phyloP scores from a whole-genome alignment of 2,888 invertebrate genomes.

The Drosophila helvetica region DNA sequence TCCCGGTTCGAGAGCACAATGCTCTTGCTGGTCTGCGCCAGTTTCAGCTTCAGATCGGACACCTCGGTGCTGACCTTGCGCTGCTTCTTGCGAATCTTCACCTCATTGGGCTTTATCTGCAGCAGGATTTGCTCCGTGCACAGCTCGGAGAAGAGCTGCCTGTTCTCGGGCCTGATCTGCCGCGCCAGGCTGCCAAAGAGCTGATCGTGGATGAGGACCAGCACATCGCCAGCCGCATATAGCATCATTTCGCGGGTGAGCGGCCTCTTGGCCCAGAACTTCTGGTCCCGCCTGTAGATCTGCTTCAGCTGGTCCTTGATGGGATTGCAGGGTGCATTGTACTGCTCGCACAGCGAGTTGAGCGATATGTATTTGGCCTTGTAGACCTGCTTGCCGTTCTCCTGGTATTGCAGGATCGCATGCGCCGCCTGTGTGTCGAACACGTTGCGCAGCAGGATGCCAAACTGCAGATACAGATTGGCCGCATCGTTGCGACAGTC shows the following conservation, averaged over 20 bases:
- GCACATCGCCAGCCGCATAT: slow-evolving; percentile 95
- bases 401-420: slow-evolving; percentile 95
- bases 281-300: slow-evolving; percentile 92
- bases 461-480: slow-evolving; percentile 93
- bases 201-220: slow-evolving; percentile 93
- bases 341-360: slow-evolving; percentile 95
- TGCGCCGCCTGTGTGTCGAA: slow-evolving; percentile 98
- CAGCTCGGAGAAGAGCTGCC: slow-evolving; percentile 90
- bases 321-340: slow-evolving; percentile 94
- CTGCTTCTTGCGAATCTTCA: slow-evolving; percentile 94
- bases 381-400: slow-evolving; percentile 94
- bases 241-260: slow-evolving; percentile 95
- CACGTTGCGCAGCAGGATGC: slow-evolving; percentile 91
- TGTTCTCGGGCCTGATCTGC: slow-evolving; percentile 89
- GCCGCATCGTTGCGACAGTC: slow-evolving; percentile 96
- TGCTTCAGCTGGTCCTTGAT: slow-evolving; percentile 95
- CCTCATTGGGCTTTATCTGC: slow-evolving; percentile 93
- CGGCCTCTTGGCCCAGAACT: slow-evolving; percentile 95
- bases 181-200: slow-evolving; percentile 90
- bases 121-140: slow-evolving; percentile 94
- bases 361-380: slow-evolving; percentile 97
- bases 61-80: slow-evolving; percentile 96
- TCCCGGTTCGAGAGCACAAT: slow-evolving; percentile 96
- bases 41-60: slow-evolving; percentile 91
- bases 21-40: slow-evolving; percentile 92